Base-by-base conservation (phyloP, 2,113 vertebrate species). In the Todiramphus chloris region DNA sequence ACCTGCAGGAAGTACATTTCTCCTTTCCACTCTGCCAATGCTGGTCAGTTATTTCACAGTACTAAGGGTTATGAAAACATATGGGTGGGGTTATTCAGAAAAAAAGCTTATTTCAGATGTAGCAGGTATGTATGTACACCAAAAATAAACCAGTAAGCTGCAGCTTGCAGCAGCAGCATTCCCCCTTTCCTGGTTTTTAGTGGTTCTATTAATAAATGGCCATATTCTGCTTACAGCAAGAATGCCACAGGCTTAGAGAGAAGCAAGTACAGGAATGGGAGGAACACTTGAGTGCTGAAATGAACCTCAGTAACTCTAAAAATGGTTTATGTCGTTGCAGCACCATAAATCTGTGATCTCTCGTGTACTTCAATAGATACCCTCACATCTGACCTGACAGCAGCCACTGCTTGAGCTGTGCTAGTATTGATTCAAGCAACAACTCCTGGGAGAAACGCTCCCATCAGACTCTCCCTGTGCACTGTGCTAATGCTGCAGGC, bases 401-500 rank as follows among this genome's bases (percentile, higher is more conserved):
- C 10, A 70, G 55, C 37, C 87, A 31, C 74, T 58, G 78, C 51
- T 30, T 11, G 39, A 64, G 62, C 53, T 69, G 59, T 5, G 33
- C 4, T 10, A 10, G 18, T 12, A 39, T 1, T 2, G 44, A 66
- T 16, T 14, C 25, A n/a, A 79, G 74, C 39, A 82, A 74, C n/a
- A 51, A 3, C 16, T 86, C 44, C 68, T 69, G 44, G 51, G 43
- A n/a, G 39, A 21, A 63, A 1, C 0, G 0, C 50, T 66, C 69
- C 19, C 28, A 2, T 0, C 5, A 21, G 4, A 10, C 35, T 48
- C 58, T 48, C 60, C 10, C 6, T 13, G 41, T 9, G 37, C 30
- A 3, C 2, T n/a, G 86, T 6, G 44, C 35, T 7, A 16, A 41
- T 8, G 16, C 74, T 73, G 53, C 33, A 46, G 16, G 11, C 23